A percentile compares a stretch with the other conserved stretches of the same genome.
Conservation (phyloP, 2,888 invertebrate species). For the Apamea anceps region DNA sequence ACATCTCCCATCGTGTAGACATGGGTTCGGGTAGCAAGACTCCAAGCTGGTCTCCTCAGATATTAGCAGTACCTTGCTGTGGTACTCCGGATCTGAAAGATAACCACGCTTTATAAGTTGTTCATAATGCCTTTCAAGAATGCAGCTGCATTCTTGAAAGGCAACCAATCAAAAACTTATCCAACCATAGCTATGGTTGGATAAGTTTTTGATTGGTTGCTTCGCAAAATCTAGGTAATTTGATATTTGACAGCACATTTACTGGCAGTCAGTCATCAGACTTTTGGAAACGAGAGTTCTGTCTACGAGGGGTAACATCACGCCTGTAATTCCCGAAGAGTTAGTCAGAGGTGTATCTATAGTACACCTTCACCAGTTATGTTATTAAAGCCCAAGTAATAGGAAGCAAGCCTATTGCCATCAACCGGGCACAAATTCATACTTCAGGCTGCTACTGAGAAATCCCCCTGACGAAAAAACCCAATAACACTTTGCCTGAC, state of each 20-base stretch:
- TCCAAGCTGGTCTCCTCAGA: constrained; percentile 91
- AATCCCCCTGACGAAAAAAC: neutral
- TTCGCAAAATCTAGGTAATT: neutral
- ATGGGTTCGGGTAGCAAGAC: constrained; percentile 94
- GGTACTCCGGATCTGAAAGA: constrained; percentile 91
- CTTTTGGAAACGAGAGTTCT: neutral
- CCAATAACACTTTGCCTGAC: neutral
- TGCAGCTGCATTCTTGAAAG: too few species aligned
- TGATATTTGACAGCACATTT: neutral
- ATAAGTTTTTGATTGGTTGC: neutral
- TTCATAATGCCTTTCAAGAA: constrained; percentile 1
- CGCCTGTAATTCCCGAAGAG: neutral
- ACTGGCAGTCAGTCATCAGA: neutral
- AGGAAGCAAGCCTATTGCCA: neutral
- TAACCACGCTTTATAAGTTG: neutral
- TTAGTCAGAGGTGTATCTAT: neutral
- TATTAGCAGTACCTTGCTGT: constrained; percentile 91
- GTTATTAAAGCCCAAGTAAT: neutral
- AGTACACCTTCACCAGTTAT: neutral
- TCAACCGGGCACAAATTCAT: neutral
- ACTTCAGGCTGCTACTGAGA: neutral
- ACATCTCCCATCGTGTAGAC: constrained; percentile 93
- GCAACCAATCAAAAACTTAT: too few species aligned
- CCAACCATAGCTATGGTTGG: too few species aligned
- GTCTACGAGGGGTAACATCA: neutral